Percentiles rank a stretch among this genome's conserved stretches.
Evolutionary conservation across 1,140 invertebrate genomes (phyloP).

Genomic region (Drosophila takahashii): DNA sequence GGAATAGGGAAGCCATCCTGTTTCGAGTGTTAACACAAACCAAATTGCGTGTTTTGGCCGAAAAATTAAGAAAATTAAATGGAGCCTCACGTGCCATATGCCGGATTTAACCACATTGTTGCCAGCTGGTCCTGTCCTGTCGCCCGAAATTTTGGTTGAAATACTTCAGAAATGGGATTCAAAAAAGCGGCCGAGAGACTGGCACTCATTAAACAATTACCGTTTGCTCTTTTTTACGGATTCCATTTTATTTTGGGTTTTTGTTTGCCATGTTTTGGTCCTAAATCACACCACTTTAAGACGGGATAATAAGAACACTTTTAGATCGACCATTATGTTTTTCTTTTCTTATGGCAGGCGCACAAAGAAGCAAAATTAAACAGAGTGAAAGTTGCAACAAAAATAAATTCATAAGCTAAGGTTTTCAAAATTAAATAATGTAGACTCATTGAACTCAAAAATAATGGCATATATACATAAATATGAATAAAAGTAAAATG

Average conservation of each 20-base stretch:
- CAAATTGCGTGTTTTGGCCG: constrained; percentile 61
- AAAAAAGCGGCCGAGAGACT: constrained; percentile 27
- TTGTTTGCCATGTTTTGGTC: constrained; percentile 14
- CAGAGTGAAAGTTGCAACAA: not conserved
- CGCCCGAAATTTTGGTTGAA: constrained; percentile 55
- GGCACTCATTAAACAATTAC: constrained; percentile 73
- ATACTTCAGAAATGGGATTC: constrained; percentile 17
- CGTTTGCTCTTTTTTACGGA: constrained; percentile 24
- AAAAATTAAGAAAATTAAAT: constrained; percentile 68
- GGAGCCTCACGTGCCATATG: constrained; percentile 76
- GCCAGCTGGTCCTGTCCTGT: constrained; percentile 60
- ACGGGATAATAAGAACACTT: constrained; percentile 28
- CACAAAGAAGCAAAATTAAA: not conserved
- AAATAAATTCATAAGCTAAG: not conserved
- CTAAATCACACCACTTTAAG: constrained; percentile 67
- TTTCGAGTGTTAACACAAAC: constrained; percentile 51
- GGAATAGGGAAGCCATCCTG: constrained; percentile 6
- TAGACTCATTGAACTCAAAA: not conserved
- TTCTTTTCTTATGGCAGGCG: not conserved
- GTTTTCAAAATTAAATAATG: not conserved
- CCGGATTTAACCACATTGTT: constrained; percentile 33
- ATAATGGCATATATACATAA: not conserved
- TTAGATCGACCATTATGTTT: constrained; percentile 27
- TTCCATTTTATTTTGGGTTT: constrained; percentile 31
- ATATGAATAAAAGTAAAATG: no score